phyloP scores from a whole-genome alignment of 2,113 vertebrate genomes.

The Rallus limicola region DNA sequence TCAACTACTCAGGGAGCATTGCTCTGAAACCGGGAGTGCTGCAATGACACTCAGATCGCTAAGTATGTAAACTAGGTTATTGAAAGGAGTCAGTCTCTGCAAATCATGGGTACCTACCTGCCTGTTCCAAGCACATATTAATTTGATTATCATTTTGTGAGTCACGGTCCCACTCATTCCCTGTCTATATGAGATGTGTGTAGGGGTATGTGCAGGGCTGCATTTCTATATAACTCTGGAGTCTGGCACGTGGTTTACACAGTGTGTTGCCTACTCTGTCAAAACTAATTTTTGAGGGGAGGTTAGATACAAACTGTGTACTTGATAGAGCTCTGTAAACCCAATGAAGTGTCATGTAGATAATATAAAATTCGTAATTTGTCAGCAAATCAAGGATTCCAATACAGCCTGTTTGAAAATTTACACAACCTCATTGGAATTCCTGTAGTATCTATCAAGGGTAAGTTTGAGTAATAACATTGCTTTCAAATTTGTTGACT shows the following conservation, averaged over 20 bases:
- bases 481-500: neutral
- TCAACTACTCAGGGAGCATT: neutral
- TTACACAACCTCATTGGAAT: neutral
- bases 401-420: neutral
- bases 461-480: neutral
- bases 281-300: neutral
- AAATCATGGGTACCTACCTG: neutral
- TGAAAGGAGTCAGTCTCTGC: neutral
- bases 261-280: neutral
- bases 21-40: neutral
- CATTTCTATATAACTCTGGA: neutral
- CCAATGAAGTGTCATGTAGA: neutral
- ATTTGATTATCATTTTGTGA: neutral
- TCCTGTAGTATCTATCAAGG: neutral
- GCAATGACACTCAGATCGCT: neutral
- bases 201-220: accelerated
- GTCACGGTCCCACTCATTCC: neutral
- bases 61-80: neutral
- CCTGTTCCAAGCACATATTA: neutral
- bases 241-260: neutral
- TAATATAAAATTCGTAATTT: neutral
- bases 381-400: neutral
- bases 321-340: neutral
- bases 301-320: neutral
- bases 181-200: neutral